phyloP scores from a whole-genome alignment of 2,888 invertebrate species.

The Ormyrus pomaceus region DNA sequence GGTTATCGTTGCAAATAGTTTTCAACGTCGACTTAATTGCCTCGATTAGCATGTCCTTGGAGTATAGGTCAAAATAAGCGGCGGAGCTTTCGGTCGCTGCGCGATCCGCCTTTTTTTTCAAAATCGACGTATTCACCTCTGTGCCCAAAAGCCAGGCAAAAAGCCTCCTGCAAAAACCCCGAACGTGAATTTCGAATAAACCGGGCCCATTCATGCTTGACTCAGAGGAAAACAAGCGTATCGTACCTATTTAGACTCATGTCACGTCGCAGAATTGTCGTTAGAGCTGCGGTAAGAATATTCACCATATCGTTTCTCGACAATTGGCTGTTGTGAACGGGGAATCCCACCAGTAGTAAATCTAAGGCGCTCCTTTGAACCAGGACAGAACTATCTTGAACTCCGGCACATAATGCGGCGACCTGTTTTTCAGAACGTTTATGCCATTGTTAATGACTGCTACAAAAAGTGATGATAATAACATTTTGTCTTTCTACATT shows the following conservation, averaged over 20 bases:
- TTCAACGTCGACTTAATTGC: slow-evolving; percentile 80
- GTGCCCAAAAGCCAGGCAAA: slow-evolving; percentile 90
- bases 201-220: not conserved
- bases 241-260: slow-evolving; percentile 89
- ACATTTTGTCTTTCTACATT: too few relatives aligned
- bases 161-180: slow-evolving; percentile 78
- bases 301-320: slow-evolving; percentile 83
- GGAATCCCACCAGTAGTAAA: slow-evolving; percentile 88
- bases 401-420: slow-evolving; percentile 85
- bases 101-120: slow-evolving; percentile 68
- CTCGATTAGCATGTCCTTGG: slow-evolving; percentile 82
- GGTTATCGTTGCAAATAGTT: slow-evolving; percentile 78
- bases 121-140: slow-evolving; percentile 79
- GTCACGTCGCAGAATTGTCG: slow-evolving; percentile 87
- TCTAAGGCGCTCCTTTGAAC: slow-evolving; percentile 92
- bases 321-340: slow-evolving; percentile 87
- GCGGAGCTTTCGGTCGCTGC: slow-evolving; percentile 71
- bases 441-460: not conserved
- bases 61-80: slow-evolving; percentile 82
- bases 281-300: slow-evolving; percentile 84
- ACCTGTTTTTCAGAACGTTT: slow-evolving; percentile 76
- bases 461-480: too few relatives aligned
- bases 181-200: slow-evolving; percentile 19
- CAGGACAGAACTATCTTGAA: slow-evolving; percentile 87
- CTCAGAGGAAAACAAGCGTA: not conserved